phyloP scores from a whole-genome alignment of 2,797 vertebrate genomes.

The Xiphorhynchus erythropygius region DNA sequence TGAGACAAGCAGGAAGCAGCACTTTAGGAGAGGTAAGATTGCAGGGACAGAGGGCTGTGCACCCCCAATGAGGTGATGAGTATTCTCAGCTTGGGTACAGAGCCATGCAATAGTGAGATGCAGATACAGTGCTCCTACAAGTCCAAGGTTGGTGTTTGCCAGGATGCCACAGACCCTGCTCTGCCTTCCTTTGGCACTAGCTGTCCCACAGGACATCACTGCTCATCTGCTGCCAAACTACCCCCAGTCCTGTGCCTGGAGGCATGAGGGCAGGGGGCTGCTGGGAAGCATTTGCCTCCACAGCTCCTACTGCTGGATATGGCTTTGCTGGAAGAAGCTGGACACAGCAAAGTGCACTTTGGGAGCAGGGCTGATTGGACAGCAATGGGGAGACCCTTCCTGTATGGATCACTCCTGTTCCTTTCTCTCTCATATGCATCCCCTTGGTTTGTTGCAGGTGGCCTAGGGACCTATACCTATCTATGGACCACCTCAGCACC shows the following conservation, averaged over 20 bases:
- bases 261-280: neutral
- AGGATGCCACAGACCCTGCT: neutral
- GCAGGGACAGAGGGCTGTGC: neutral
- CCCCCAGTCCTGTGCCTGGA: neutral
- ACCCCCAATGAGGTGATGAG: neutral
- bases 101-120: fast-evolving
- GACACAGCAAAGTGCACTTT: neutral
- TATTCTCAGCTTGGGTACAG: neutral
- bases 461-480: neutral
- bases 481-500: neutral
- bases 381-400: neutral
- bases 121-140: neutral
- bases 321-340: neutral
- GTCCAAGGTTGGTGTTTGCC: neutral
- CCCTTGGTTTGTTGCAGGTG: neutral
- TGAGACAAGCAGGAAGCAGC: neutral
- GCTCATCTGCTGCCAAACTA: neutral
- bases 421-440: neutral
- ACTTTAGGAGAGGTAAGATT: neutral
- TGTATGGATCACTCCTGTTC: neutral
- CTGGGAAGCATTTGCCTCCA: neutral
- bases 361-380: neutral
- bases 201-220: neutral
- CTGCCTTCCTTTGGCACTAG: neutral
- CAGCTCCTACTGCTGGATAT: neutral